These are phyloP conservation scores for Eulemur coronatus DNA, from an alignment of 2,797 vertebrate species.

Conservation along the genomic window DNA sequence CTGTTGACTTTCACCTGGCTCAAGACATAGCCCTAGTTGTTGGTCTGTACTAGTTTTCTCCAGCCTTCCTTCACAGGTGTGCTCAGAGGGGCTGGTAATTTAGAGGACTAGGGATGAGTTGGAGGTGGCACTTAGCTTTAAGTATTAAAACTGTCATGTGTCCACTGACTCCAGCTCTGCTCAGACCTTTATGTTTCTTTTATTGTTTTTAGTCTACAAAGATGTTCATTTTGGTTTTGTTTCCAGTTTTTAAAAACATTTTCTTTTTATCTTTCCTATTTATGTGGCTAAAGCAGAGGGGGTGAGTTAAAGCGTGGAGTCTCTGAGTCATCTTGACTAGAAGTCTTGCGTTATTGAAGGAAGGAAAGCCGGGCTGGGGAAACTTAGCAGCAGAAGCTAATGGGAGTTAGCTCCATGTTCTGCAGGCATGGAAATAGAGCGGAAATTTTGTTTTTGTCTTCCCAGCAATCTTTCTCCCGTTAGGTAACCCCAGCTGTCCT, in stretches of 20 bases:
- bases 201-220: not conserved
- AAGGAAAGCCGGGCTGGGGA: not conserved
- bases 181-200: not conserved
- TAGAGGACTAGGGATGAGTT: not conserved
- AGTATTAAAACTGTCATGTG: not conserved
- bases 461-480: not conserved
- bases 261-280: not conserved
- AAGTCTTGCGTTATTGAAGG: not conserved
- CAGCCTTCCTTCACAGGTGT: not conserved
- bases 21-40: not conserved
- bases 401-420: not conserved
- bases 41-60: not conserved
- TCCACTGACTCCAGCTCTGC: not conserved
- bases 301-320: not conserved
- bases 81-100: not conserved
- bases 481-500: not conserved
- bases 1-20: not conserved
- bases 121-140: not conserved
- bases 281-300: not conserved
- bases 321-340: not conserved
- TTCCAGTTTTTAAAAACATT: not conserved
- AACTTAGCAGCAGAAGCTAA: not conserved
- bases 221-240: not conserved
- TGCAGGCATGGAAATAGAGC: not conserved
- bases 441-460: not conserved